phyloP scores from a whole-genome alignment of 2,113 vertebrate species.

The Chrysochloris asiatica region DNA sequence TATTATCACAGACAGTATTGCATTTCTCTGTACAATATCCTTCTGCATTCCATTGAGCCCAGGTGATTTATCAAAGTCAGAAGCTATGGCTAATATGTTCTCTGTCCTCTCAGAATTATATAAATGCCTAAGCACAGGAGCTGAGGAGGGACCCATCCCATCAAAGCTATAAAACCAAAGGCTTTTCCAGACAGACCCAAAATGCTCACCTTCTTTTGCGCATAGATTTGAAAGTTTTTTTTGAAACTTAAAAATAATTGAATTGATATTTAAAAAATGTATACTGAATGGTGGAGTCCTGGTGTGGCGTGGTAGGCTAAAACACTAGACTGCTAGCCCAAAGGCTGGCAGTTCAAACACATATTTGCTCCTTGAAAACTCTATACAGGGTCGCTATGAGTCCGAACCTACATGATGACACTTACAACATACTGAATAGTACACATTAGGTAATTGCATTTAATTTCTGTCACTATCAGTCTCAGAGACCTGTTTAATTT shows the following conservation, averaged over 20 bases:
- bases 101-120: constrained; percentile 40
- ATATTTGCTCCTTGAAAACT: too few species aligned
- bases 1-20: constrained; percentile 52
- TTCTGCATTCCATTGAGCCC: constrained; percentile 41
- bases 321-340: too few species aligned
- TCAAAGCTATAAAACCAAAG: neutral
- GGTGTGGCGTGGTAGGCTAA: too few species aligned
- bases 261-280: constrained; percentile 40
- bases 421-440: neutral
- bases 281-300: too few species aligned
- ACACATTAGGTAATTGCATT: neutral
- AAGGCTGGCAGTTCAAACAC: too few species aligned
- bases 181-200: neutral
- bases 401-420: too few species aligned
- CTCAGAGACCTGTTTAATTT: constrained; percentile 21
- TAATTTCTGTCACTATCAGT: neutral
- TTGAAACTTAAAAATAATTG: constrained; percentile 26
- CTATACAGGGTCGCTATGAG: too few species aligned
- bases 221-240: neutral
- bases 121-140: neutral
- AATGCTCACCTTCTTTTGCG: neutral
- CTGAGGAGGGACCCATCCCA: neutral
- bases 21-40: constrained; percentile 61
- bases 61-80: constrained; percentile 73
- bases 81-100: neutral